These are phyloP conservation scores for Leptinotarsa peninsularis DNA, from an alignment of 2,888 invertebrate species.

Conservation along the genomic window DNA sequence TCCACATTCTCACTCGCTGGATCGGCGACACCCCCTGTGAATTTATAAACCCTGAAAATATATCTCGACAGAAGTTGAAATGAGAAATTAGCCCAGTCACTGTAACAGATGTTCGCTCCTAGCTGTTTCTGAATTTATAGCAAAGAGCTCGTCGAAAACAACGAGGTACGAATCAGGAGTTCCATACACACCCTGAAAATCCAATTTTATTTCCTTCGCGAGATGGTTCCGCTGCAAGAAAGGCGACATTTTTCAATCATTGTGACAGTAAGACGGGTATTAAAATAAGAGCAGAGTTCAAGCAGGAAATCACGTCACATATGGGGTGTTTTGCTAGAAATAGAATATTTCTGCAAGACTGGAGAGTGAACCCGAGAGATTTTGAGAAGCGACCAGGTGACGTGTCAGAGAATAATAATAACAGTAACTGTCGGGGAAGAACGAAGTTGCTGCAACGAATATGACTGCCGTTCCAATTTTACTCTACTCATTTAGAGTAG, in stretches of 20 bases:
- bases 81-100: slow-evolving; percentile 61
- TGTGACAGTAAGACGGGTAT: slow-evolving; percentile 17
- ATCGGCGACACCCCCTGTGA: slow-evolving; percentile 1
- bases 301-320: slow-evolving; percentile 9
- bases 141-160: slow-evolving; percentile 45
- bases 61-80: slow-evolving; percentile 54
- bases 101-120: slow-evolving; percentile 58
- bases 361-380: not conserved
- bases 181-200: slow-evolving; percentile 21
- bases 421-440: too few species aligned
- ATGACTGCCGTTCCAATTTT: too few species aligned
- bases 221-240: slow-evolving; percentile 3
- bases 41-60: slow-evolving; percentile 53
- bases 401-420: too few species aligned
- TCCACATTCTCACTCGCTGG: not conserved
- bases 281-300: slow-evolving; percentile 2
- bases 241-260: slow-evolving; percentile 19
- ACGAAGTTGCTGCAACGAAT: too few species aligned
- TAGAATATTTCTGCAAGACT: not conserved
- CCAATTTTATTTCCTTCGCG: slow-evolving; percentile 25
- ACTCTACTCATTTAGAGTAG: too few species aligned
- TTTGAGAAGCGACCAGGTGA: not conserved
- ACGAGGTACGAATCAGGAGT: slow-evolving; percentile 21
- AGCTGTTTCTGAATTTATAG: slow-evolving; percentile 46
- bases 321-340: not conserved